These are phyloP conservation scores for Tragopan temminckii DNA, from an alignment of 2,797 vertebrate species.

Conservation along the genomic window DNA sequence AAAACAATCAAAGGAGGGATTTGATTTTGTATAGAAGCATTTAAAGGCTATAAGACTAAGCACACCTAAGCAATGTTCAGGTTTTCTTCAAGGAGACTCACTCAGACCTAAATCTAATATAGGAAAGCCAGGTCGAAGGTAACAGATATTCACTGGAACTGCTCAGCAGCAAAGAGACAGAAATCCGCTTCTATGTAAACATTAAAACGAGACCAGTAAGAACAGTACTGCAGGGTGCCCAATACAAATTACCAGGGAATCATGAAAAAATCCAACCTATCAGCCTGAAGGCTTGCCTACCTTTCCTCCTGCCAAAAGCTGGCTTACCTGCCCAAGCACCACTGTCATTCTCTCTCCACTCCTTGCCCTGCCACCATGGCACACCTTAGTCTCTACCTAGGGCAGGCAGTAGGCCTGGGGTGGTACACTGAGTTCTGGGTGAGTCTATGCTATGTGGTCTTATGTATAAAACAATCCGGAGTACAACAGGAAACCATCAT, in stretches of 20 bases:
- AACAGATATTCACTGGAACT: neutral
- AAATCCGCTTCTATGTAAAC: neutral
- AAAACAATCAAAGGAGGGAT: neutral
- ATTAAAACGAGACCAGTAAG: neutral
- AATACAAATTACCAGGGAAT: neutral
- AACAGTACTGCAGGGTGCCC: neutral
- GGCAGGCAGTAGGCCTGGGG: neutral
- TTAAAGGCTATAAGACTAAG: neutral
- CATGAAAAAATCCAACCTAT: neutral
- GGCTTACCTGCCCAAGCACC: neutral
- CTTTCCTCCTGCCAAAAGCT: neutral
- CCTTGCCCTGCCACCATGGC: neutral
- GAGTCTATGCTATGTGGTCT: fast-evolving
- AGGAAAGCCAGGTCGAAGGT: neutral
- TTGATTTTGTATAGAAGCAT: neutral
- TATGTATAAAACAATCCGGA: neutral
- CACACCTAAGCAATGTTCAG: neutral
- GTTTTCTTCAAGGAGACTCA: neutral
- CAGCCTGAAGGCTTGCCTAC: fast-evolving
- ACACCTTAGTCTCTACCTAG: neutral
- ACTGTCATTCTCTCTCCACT: neutral
- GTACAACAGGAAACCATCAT: neutral
- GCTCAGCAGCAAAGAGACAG: neutral
- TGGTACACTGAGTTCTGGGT: too few relatives aligned
- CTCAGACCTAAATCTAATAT: neutral